These are phyloP conservation scores for Lycaena phlaeas DNA, from an alignment of 2,888 invertebrate species.

Conservation along the genomic window DNA sequence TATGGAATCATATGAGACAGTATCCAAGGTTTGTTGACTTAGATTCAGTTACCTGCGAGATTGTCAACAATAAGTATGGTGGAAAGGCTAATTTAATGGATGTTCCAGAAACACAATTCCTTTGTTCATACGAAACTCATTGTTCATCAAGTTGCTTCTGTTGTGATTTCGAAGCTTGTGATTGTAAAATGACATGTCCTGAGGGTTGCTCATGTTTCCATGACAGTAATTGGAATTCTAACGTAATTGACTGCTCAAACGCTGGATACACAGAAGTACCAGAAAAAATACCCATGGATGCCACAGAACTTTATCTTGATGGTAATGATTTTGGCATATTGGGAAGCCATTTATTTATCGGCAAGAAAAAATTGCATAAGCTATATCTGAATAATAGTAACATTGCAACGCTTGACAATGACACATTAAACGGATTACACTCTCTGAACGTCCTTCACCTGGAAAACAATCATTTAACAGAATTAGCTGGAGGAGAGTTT, in stretches of 20 bases:
- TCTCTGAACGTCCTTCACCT: constrained; percentile 82
- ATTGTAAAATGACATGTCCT: constrained; percentile 92
- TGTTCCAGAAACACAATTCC: constrained; percentile 81
- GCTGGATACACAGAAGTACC: constrained; percentile 81
- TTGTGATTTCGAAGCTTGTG: constrained; percentile 91
- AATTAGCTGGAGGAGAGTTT: constrained; percentile 83
- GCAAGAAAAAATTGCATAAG: constrained; percentile 84
- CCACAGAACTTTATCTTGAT: constrained; percentile 88
- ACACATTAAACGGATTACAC: constrained; percentile 84
- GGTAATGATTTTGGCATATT: constrained; percentile 84
- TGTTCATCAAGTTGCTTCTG: constrained; percentile 90
- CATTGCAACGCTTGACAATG: constrained; percentile 80
- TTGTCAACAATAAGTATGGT: constrained; percentile 77
- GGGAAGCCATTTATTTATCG: constrained; percentile 87
- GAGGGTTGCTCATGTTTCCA: constrained; percentile 88
- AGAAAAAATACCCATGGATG: constrained; percentile 88
- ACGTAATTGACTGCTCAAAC: constrained; percentile 86
- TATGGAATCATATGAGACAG: constrained; percentile 79
- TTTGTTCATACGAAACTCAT: constrained; percentile 85
- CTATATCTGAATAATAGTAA: constrained; percentile 85
- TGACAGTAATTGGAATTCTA: constrained; percentile 87
- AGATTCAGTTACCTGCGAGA: constrained; percentile 81
- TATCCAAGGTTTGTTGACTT: constrained; percentile 86
- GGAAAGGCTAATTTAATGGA: constrained; percentile 78
- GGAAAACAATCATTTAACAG: constrained; percentile 81